Evolutionary conservation across 2,797 vertebrate genomes (phyloP).

Genomic region (Cossypha heuglini): DNA sequence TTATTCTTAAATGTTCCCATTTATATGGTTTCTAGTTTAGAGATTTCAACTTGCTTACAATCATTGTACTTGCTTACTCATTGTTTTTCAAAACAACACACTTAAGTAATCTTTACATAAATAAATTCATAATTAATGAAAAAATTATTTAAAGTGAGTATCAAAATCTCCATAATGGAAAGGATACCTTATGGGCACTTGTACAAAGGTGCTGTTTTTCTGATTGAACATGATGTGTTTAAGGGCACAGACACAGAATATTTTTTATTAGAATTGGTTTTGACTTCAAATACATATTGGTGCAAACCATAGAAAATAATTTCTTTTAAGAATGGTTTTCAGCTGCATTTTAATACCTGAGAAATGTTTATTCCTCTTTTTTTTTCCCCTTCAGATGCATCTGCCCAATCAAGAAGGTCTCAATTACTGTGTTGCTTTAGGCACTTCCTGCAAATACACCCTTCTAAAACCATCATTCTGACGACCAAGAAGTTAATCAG

Average conservation of each 20-base stretch:
- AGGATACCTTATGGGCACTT: not conserved
- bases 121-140: not conserved
- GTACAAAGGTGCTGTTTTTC: not conserved
- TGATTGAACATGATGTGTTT: not conserved
- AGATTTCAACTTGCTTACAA: not conserved
- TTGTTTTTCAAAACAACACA: not conserved
- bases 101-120: not conserved
- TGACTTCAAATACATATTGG: not conserved
- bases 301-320: not conserved
- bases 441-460: conserved; percentile 47
- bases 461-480: conserved; percentile 47
- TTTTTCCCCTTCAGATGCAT: conserved; percentile 76
- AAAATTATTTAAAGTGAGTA: not conserved
- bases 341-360: not conserved
- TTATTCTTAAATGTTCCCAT: not conserved
- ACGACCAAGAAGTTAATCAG: conserved; percentile 59
- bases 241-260: not conserved
- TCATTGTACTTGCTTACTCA: not conserved
- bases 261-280: not conserved
- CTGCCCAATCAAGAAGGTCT: conserved; percentile 78
- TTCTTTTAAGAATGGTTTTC: not conserved
- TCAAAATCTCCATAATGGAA: not conserved
- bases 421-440: conserved; percentile 28
- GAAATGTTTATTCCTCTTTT: conserved; percentile 35
- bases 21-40: not conserved